Evolutionary conservation across 2,888 invertebrate species (phyloP).

Genomic region (Cheilosia soror): DNA sequence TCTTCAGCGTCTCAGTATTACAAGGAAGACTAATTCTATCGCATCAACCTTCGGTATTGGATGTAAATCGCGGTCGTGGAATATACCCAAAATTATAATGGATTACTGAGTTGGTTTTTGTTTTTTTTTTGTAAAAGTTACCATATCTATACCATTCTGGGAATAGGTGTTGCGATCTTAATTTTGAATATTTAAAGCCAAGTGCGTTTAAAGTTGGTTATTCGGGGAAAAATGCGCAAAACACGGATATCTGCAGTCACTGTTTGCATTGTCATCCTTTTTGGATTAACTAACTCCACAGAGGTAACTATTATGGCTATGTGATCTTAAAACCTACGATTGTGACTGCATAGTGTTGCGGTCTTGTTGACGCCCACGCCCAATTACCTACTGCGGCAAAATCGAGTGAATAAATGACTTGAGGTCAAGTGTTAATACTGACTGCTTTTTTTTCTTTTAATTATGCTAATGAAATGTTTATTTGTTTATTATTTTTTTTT

Average conservation of each 20-base stretch:
- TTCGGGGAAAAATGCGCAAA: constrained; percentile 29
- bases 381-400: background rate
- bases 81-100: constrained; percentile 7
- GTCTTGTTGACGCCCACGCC: background rate
- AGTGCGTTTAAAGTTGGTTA: constrained; percentile 9
- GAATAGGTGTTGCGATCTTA: background rate
- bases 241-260: constrained; percentile 23
- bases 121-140: background rate
- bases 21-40: constrained; percentile 52
- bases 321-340: background rate
- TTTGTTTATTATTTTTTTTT: background rate
- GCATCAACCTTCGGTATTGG: constrained; percentile 57
- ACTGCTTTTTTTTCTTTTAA: background rate
- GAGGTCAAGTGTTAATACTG: constrained; percentile 40
- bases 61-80: constrained; percentile 27
- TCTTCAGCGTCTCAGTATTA: constrained; percentile 45
- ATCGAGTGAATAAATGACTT: constrained; percentile 19
- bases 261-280: constrained; percentile 30
- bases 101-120: constrained; percentile 23
- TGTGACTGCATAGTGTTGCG: background rate
- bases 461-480: background rate
- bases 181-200: constrained; percentile 1
- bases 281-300: constrained; percentile 34
- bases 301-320: constrained; percentile 40
- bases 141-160: background rate